Evolutionary conservation across 2,888 invertebrate genomes (phyloP), one percentile per base, ranked within the genome.

Genomic region (Candidula unifasciata): DNA sequence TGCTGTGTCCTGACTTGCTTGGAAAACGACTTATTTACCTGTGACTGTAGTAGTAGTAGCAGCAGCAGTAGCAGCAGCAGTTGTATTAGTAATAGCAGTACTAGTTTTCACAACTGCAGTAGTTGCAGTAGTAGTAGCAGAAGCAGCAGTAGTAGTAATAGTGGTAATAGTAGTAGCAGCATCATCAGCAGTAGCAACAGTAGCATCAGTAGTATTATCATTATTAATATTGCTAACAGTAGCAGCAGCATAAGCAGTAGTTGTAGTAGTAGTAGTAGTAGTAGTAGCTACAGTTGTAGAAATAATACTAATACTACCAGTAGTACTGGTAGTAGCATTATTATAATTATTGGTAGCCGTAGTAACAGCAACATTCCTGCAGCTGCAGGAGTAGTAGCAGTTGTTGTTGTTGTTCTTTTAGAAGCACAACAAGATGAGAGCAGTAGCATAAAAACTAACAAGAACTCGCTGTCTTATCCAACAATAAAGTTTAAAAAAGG

Each of bases 221-320:
- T 21, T 68, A 68, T 21, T 68, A 68, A 27, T 68, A 68, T 21
- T 27, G 5, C 5, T 68, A 68, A 16, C 27, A 68, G 30, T 0
- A 27, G 68, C 27, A 68, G 68, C 27, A 68, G 68, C 27, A 68
- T 27, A 3, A 27, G 30, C 27, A 68, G 68, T 13, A 76, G 54
- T 54, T 52, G 76, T 5, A 52, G 76, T 54, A 68, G 68, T 68
- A 60, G 60, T 60, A 60, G 60, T 24, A 24, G 60, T 60, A 60
- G 60, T 60, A 60, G 60, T 60, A 60, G 60, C 6, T 13, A 21
- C 21, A 60, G 60, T 60, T 18, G 60, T 3, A 60, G 60, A 18
- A 60, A 21, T 24, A 24, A 21, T 60, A 2, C 18, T 60, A 60
- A 21, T 24, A 24, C 18, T 60, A 60, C 18, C 21, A 60, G 60